Base-by-base conservation (phyloP, 2,797 vertebrate species). In the Glossophaga mutica region DNA sequence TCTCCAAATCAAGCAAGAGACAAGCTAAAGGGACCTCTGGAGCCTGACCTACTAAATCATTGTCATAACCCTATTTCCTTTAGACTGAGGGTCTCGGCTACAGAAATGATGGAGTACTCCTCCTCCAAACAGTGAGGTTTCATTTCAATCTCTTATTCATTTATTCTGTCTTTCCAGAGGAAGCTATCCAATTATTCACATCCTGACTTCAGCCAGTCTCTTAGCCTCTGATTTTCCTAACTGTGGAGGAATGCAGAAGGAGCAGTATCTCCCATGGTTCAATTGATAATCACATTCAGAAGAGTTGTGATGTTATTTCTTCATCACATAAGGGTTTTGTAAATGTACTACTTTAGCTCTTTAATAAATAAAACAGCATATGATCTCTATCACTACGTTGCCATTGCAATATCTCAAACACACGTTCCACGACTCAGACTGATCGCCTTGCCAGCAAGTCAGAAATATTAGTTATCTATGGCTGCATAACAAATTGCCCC, bases 291-390 rank as follows among this genome's bases (percentile, higher is more conserved):
- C 15, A 79, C n/a, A 77, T 89, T 89, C 29, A 94, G 14, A 95
- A 91, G 52, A 70, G 57, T 78, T 79, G 34, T 84, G 9, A 32
- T 95, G 11, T 87, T 93, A 86, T 87, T 87, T 94, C 44, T 95
- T n/a, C 91, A 57, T 95, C 44, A 94, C 74, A 96, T 70, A 89
- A 96, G n/a, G 52, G 83, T 96, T 95, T 95, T 97, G 50, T 90
- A 95, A 93, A 92, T 92, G 65, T 94, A 83, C 34, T 86, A 68
- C 90, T 94, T 94, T 97, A 95, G 77, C 10, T 89, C 39, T 92
- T 94, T 18, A 91, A 81, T 94, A 94, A 97, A 96, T 71, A 93
- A 97, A 95, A 92, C 77, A 76, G 50, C 44, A 94, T 94, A 78
- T 86, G 5, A 83, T 91, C 39, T 94, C 39, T 92, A 88, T 34